These are phyloP conservation scores for Drosophila prostipennis DNA, from an alignment of 2,888 invertebrate species.

Conservation along the genomic window DNA sequence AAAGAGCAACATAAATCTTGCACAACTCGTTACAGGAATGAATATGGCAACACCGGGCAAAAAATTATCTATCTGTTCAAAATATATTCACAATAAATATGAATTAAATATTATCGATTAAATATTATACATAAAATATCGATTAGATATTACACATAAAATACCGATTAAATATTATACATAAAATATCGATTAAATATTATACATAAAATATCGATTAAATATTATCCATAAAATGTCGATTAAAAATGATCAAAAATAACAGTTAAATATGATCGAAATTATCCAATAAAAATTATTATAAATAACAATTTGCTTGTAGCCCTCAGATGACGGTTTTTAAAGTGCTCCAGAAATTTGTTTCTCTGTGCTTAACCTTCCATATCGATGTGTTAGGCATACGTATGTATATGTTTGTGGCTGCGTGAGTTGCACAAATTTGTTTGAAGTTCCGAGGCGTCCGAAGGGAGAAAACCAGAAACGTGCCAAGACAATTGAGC, in stretches of 20 bases:
- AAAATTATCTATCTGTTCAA: neutral
- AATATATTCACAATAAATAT: no score
- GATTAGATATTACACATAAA: neutral
- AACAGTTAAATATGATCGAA: neutral
- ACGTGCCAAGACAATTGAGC: slow-evolving; percentile 64
- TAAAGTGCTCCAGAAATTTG: neutral
- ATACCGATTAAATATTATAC: no score
- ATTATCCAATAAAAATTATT: neutral
- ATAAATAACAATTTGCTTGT: neutral
- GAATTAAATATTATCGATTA: neutral
- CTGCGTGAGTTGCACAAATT: slow-evolving; percentile 61
- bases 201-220: no score
- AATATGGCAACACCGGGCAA: slow-evolving; percentile 4
- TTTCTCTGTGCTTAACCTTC: slow-evolving; percentile 2
- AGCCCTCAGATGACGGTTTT: no score
- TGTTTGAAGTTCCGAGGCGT: slow-evolving; percentile 51
- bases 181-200: no score
- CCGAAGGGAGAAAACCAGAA: slow-evolving; percentile 47
- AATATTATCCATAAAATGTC: neutral
- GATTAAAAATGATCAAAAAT: neutral
- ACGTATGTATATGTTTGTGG: slow-evolving; percentile 2
- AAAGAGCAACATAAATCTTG: slow-evolving; percentile 25
- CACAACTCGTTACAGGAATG: slow-evolving; percentile 19
- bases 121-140: neutral
- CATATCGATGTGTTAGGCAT: slow-evolving; percentile 46